A percentile compares a stretch with the other conserved stretches of the same genome.
Conservation (phyloP, 2,888 invertebrate species). For the Scaptomyza tumidula region DNA sequence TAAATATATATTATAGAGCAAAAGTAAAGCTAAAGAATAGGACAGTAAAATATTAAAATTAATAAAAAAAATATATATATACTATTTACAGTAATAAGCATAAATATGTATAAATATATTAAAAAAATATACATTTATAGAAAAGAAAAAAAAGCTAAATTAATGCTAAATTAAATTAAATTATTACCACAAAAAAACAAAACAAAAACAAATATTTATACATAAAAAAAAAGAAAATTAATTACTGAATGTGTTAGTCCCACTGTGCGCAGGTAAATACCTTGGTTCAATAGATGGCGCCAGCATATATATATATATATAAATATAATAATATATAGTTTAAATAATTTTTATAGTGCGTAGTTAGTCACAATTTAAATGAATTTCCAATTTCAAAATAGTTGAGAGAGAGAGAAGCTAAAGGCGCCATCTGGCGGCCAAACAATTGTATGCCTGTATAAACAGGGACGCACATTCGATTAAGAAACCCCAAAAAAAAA, state of each 20-base stretch:
- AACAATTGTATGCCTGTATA: slow-evolving; percentile 1
- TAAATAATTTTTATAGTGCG: slow-evolving; percentile 66
- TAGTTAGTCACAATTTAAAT: slow-evolving; percentile 80
- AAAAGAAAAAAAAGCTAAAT: slow-evolving; percentile 1
- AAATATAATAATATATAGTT: slow-evolving; percentile 42
- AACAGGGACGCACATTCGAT: slow-evolving; percentile 15
- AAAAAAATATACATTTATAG: slow-evolving; percentile 15
- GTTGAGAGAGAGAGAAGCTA: slow-evolving; percentile 34
- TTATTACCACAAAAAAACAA: slow-evolving; percentile 36
- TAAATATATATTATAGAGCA: background rate
- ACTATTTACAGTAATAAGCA: slow-evolving; percentile 26
- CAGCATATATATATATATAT: slow-evolving; percentile 20
- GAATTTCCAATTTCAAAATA: slow-evolving; percentile 51
- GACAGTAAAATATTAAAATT: slow-evolving; percentile 3
- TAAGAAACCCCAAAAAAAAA: slow-evolving; percentile 4
- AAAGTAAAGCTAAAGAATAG: slow-evolving; percentile 4
- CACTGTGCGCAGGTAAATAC: slow-evolving; percentile 19
- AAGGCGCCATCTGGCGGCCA: slow-evolving; percentile 48
- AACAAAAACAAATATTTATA: slow-evolving; percentile 37
- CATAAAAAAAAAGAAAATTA: background rate
- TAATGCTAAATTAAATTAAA: slow-evolving; percentile 44
- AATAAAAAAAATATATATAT: slow-evolving; percentile 8
- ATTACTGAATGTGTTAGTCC: slow-evolving; percentile 1
- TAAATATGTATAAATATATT: slow-evolving; percentile 16
- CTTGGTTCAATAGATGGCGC: slow-evolving; percentile 45